Conservation (phyloP, 1,140 invertebrate genomes). For the Linepithema humile region DNA sequence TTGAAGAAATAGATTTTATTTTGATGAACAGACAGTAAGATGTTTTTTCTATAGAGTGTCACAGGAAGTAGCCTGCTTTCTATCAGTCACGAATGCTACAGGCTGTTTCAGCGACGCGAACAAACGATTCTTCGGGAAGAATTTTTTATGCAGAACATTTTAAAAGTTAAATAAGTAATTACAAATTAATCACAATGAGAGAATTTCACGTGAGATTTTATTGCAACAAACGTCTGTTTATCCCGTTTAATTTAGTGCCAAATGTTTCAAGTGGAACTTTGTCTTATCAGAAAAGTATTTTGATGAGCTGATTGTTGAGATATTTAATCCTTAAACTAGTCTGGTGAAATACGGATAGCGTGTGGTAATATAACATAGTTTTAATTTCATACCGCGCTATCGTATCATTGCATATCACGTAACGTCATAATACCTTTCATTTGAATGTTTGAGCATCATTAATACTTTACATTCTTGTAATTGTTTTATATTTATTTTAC, state of each 20-base stretch:
- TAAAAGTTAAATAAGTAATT: too few relatives aligned
- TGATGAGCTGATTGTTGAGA: background rate
- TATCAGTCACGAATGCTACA: slow-evolving; percentile 10
- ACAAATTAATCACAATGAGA: too few relatives aligned
- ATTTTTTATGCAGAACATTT: background rate
- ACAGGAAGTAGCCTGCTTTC: background rate
- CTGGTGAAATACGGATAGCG: slow-evolving; percentile 8
- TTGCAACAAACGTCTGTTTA: background rate
- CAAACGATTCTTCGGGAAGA: background rate
- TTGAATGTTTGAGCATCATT: slow-evolving; percentile 24
- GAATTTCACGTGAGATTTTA: background rate
- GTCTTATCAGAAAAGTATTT: background rate
- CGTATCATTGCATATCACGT: slow-evolving; percentile 1
- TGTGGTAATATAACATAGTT: slow-evolving; percentile 25
- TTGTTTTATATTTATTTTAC: slow-evolving; percentile 12
- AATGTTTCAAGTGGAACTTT: background rate
- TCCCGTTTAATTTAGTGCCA: background rate
- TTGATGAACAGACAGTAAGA: too few relatives aligned
- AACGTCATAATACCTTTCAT: background rate
- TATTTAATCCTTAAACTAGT: background rate
- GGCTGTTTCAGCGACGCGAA: slow-evolving; percentile 6
- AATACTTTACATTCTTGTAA: slow-evolving; percentile 26
- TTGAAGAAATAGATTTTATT: too few relatives aligned
- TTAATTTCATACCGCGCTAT: slow-evolving; percentile 32
- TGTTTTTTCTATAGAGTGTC: background rate